Conservation (phyloP, 2,113 vertebrate genomes). For the Smithornis capensis region DNA sequence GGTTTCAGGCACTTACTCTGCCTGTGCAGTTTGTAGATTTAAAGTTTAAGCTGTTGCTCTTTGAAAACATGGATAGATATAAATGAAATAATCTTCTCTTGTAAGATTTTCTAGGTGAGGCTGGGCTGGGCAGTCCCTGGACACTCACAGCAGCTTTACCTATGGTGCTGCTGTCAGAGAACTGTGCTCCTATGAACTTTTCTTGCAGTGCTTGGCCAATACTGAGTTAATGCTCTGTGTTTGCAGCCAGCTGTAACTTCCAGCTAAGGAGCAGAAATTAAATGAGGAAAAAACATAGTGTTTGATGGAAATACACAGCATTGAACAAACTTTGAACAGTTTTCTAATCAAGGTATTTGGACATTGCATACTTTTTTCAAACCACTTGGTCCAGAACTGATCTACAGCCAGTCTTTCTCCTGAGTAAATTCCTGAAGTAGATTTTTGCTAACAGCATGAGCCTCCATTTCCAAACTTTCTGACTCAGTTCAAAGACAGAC, state of each 20-base stretch:
- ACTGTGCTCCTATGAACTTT: fast-evolving
- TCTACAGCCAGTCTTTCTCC: background rate
- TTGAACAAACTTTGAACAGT: background rate
- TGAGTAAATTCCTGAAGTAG: background rate
- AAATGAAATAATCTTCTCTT: background rate
- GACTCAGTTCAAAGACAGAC: background rate
- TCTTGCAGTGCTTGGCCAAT: background rate
- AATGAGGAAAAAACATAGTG: background rate
- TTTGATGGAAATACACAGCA: background rate
- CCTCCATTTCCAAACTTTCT: background rate
- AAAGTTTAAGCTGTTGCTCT: background rate
- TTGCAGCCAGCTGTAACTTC: background rate
- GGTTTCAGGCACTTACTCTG: background rate
- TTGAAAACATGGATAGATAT: background rate
- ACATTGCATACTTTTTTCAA: background rate
- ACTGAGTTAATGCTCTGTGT: background rate
- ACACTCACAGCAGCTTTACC: background rate
- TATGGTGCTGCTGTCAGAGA: background rate
- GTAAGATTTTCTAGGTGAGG: background rate
- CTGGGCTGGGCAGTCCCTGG: background rate
- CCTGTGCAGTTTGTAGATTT: background rate
- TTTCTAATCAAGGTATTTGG: background rate
- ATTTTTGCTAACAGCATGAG: background rate
- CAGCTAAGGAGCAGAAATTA: background rate
- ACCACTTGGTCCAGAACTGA: background rate